Conservation (phyloP, 1,140 invertebrate genomes). For the Dendroctonus valens region DNA sequence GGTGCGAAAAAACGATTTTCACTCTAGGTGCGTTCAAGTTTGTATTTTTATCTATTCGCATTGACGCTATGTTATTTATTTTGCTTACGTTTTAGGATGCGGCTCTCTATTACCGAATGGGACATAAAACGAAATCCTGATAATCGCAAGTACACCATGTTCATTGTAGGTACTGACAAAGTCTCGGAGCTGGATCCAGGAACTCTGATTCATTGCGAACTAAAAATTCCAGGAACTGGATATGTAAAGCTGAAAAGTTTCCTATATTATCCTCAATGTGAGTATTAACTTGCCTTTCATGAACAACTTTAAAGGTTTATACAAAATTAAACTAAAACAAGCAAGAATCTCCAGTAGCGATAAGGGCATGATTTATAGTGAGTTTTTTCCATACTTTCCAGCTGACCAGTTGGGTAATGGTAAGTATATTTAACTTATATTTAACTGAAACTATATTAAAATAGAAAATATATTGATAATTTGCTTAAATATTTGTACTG, state of each 20-base stretch:
- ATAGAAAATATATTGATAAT: neutral
- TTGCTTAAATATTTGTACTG: no score
- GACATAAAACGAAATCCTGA: slow-evolving; percentile 39
- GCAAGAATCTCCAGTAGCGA: neutral
- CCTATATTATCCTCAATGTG: slow-evolving; percentile 46
- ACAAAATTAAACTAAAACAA: neutral
- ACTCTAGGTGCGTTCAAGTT: slow-evolving; percentile 33
- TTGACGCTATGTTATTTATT: neutral
- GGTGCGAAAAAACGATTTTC: slow-evolving; percentile 37
- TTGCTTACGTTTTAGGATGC: slow-evolving; percentile 25
- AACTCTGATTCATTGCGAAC: slow-evolving; percentile 39
- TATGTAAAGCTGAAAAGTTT: slow-evolving; percentile 47
- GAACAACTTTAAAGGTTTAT: neutral
- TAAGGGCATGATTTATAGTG: neutral
- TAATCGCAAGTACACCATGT: slow-evolving; percentile 40
- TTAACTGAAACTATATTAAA: neutral
- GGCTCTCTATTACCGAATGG: slow-evolving; percentile 43
- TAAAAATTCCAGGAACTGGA: slow-evolving; percentile 41
- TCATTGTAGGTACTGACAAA: slow-evolving; percentile 39
- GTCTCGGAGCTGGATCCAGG: slow-evolving; percentile 37
- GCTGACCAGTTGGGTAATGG: neutral
- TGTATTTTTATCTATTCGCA: slow-evolving; percentile 6
- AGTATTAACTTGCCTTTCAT: slow-evolving; percentile 9
- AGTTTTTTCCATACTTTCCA: neutral
- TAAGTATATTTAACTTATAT: neutral